These are phyloP conservation scores for Linnaemya vulpina DNA, from an alignment of 2,888 invertebrate genomes.

Conservation along the genomic window DNA sequence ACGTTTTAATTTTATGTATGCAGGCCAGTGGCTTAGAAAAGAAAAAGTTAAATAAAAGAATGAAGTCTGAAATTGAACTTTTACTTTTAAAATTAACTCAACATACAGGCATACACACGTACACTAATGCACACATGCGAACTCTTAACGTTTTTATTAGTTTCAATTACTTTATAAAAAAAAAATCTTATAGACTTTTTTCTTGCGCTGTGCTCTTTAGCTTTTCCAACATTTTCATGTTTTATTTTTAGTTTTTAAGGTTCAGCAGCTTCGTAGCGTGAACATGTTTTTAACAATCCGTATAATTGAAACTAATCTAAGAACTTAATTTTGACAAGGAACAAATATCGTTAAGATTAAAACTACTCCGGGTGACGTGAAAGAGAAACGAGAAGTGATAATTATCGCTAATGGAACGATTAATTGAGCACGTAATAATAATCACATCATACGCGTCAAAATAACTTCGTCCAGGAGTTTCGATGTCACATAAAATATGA, in stretches of 20 bases:
- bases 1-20: slow-evolving; percentile 34
- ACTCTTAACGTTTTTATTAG: not conserved
- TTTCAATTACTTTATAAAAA: not conserved
- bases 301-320: not conserved
- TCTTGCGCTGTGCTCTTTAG: too few relatives aligned
- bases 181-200: not conserved
- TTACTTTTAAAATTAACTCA: slow-evolving; percentile 13
- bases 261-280: not conserved
- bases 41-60: slow-evolving; percentile 12
- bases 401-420: not conserved
- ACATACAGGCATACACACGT: not conserved
- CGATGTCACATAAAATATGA: too few relatives aligned
- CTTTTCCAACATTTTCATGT: not conserved
- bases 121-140: not conserved
- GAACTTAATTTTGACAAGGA: not conserved
- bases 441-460: too few relatives aligned
- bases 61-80: slow-evolving; percentile 18
- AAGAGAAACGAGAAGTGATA: not conserved
- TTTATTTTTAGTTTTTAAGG: not conserved
- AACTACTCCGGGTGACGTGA: not conserved
- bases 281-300: not conserved
- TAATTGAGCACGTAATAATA: too few relatives aligned
- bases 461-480: too few relatives aligned
- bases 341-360: not conserved
- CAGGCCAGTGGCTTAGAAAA: slow-evolving; percentile 35